Base-by-base conservation (phyloP, 2,888 invertebrate genomes). In the Agriotes lineatus region DNA sequence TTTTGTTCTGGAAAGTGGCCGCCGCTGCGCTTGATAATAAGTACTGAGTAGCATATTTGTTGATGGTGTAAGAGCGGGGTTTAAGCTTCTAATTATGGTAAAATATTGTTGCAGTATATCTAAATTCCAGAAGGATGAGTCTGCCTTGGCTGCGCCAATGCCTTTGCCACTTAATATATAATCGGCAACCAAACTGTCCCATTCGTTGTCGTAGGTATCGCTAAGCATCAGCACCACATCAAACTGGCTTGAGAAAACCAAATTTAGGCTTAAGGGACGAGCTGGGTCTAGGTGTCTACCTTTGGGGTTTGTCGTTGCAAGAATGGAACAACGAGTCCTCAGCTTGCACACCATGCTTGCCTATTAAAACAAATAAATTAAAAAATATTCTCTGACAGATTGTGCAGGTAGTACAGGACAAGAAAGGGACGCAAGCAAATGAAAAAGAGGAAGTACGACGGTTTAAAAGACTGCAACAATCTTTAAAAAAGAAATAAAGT, bases 261-360 rank as follows among this genome's bases (percentile, higher is more conserved):
- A 88, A 81, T 93, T 94, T 37, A 90, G 87, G 71, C 88, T 87
- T 1, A 91, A 82, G 0, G 91, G 88, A 82, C 92, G 87, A 25
- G 86, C 85, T 0, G 87, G 86, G 73, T 90, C 88, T 71, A 92
- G 90, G 74, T 90, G 88, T 1, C 93, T 94, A 1, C 93, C 94
- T 82, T 93, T 93, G 0, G 95, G 95, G 85, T 96, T 96, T 68
- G 94, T 94, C 0, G 96, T 95, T 0, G 95, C 96, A 48, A 96
- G 85, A 33, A 96, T 90, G 0, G 94, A 91, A 77, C 96, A 95
- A 18, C 93, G 88, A 0, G 95, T 94, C 78, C 91, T 94, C 65
- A 96, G 83, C 79, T 95, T 96, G 79, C 94, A 95, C 1, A 96
- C 94, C 73, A 96, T 89, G 14, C 96, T 95, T 14, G 96, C 96